These are phyloP conservation scores for Ciconia boyciana DNA, from an alignment of 2,113 vertebrate genomes.

Conservation along the genomic window DNA sequence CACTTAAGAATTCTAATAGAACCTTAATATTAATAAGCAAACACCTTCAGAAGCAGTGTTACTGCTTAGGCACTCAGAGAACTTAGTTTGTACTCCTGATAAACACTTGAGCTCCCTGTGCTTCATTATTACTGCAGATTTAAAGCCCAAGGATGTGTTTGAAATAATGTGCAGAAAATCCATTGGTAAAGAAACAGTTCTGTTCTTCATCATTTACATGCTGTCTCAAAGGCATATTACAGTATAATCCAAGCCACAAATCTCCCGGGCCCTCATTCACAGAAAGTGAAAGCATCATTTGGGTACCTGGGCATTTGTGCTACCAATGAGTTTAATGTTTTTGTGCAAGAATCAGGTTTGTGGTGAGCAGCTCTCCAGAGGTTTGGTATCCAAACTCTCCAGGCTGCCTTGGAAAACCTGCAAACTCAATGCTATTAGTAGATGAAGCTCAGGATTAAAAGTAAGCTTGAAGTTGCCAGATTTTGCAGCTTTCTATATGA, in stretches of 20 bases:
- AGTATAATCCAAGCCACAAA: neutral
- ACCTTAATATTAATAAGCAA: constrained; percentile 37
- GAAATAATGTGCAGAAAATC: neutral
- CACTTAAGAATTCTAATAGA: constrained; percentile 55
- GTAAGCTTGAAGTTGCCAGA: neutral
- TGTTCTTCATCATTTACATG: neutral
- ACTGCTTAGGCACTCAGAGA: constrained; percentile 27
- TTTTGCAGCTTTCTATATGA: neutral
- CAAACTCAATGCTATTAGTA: neutral
- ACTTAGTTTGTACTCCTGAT: neutral
- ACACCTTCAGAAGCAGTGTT: constrained; percentile 34
- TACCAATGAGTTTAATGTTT: neutral
- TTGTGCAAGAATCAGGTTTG: neutral
- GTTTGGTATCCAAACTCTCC: neutral
- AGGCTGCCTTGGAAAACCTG: neutral
- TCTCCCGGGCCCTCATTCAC: neutral
- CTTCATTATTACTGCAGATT: neutral
- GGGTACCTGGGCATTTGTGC: neutral
- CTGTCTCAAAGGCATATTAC: constrained; percentile 2
- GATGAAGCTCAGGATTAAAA: neutral
- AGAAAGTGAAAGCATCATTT: neutral
- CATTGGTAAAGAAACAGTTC: neutral
- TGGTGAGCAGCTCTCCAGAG: neutral
- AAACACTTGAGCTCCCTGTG: constrained; percentile 12
- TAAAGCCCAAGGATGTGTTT: neutral